phyloP scores from a whole-genome alignment of 2,797 vertebrate genomes.

The Babyrousa celebensis region DNA sequence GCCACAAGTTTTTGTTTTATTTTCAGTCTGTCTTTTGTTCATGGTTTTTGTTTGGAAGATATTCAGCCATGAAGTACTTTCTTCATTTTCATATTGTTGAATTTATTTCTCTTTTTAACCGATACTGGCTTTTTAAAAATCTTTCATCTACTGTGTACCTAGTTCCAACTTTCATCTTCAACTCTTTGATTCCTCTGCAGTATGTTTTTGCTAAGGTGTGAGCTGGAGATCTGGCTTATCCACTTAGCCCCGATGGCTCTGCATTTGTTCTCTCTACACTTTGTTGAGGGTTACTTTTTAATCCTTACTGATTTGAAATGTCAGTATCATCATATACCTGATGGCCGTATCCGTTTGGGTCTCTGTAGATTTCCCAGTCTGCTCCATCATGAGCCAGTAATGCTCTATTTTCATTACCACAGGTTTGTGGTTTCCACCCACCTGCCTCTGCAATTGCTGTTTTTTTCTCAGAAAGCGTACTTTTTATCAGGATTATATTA shows the following conservation, averaged over 20 bases:
- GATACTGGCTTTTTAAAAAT: neutral
- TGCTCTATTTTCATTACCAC: neutral
- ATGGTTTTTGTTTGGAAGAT: neutral
- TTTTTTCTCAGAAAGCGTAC: neutral
- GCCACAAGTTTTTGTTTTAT: neutral
- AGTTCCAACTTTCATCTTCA: neutral
- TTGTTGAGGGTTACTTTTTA: neutral
- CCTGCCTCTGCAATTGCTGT: neutral
- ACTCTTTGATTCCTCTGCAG: neutral
- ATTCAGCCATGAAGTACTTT: neutral
- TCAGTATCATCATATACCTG: neutral
- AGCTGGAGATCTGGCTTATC: neutral
- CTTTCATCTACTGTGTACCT: rapidly evolving
- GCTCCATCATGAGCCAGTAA: neutral
- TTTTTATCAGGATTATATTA: neutral
- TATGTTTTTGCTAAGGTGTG: neutral
- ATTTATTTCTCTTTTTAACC: neutral
- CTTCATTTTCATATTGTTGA: neutral
- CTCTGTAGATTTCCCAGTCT: neutral
- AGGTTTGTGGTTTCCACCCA: neutral
- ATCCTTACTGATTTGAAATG: neutral
- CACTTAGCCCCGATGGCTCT: neutral
- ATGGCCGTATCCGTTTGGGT: neutral
- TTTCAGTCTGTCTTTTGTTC: neutral
- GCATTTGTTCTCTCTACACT: neutral